A percentile compares a stretch with the other conserved stretches of the same genome.
Conservation (phyloP, 2,888 invertebrate genomes). For the Elmis aenea region DNA sequence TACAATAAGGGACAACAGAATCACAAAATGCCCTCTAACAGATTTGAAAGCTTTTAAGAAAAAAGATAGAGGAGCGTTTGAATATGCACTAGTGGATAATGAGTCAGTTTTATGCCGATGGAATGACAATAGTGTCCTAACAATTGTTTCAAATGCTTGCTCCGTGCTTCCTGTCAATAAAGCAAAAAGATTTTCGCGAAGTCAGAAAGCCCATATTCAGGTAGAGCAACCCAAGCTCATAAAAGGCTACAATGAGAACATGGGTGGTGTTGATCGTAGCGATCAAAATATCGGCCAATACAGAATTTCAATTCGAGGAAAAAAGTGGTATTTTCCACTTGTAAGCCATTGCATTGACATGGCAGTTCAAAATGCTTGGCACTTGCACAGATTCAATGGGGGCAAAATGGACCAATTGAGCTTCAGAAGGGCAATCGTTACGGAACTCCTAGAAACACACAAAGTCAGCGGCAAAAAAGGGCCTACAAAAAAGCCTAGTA, state of each 20-base stretch:
- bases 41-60: slow-evolving; percentile 4
- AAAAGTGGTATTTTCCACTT: slow-evolving; percentile 31
- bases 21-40: slow-evolving; percentile 2
- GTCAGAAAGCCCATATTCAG: slow-evolving; percentile 6
- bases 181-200: slow-evolving; percentile 8
- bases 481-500: background rate
- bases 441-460: slow-evolving; percentile 5
- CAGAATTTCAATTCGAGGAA: slow-evolving; percentile 25
- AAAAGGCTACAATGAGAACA: slow-evolving; percentile 20
- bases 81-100: slow-evolving; percentile 2
- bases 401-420: slow-evolving; percentile 26
- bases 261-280: slow-evolving; percentile 23
- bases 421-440: slow-evolving; percentile 22
- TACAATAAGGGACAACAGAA: slow-evolving; percentile 9
- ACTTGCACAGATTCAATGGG: slow-evolving; percentile 20
- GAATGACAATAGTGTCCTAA: slow-evolving; percentile 11
- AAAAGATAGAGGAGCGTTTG: slow-evolving; percentile 1
- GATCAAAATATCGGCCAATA: slow-evolving; percentile 29
- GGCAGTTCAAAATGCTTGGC: slow-evolving; percentile 28
- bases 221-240: slow-evolving; percentile 11
- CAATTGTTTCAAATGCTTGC: slow-evolving; percentile 5
- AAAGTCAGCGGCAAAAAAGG: slow-evolving; percentile 1
- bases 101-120: slow-evolving; percentile 4
- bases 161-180: slow-evolving; percentile 4
- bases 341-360: slow-evolving; percentile 23